Conservation (phyloP, 1,140 invertebrate genomes). For the Musca domestica region DNA sequence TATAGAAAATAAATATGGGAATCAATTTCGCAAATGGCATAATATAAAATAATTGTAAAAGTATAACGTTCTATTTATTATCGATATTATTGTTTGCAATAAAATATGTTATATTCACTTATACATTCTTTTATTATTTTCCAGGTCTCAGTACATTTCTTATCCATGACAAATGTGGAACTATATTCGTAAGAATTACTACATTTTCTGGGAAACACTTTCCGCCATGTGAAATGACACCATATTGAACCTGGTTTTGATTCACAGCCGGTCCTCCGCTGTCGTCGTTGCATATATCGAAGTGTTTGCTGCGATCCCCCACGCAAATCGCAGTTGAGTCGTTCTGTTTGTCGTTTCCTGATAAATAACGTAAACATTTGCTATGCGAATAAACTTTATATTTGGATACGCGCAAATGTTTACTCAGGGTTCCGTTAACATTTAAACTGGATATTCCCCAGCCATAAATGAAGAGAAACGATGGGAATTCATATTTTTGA, state of each 20-base stretch:
- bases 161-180: not conserved
- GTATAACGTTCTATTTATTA: not conserved
- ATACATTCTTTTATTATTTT: not conserved
- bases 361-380: slow-evolving; percentile 2
- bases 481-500: not conserved
- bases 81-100: not conserved
- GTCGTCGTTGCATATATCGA: slow-evolving; percentile 22
- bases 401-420: slow-evolving; percentile 7
- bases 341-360: not conserved
- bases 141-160: not conserved
- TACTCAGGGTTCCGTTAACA: not conserved
- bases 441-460: slow-evolving; percentile 11
- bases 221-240: not conserved
- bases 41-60: slow-evolving; percentile 6
- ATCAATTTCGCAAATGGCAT: slow-evolving; percentile 15
- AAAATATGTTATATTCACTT: not conserved
- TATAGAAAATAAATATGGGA: not conserved
- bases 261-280: not conserved
- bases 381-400: slow-evolving; percentile 15
- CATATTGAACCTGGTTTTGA: not conserved
- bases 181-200: slow-evolving; percentile 6
- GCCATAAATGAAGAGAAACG: not conserved
- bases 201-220: not conserved
- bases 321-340: not conserved
- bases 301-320: slow-evolving; percentile 8